Base-by-base conservation (phyloP, 2,888 invertebrate genomes). In the Chalcis sispes region DNA sequence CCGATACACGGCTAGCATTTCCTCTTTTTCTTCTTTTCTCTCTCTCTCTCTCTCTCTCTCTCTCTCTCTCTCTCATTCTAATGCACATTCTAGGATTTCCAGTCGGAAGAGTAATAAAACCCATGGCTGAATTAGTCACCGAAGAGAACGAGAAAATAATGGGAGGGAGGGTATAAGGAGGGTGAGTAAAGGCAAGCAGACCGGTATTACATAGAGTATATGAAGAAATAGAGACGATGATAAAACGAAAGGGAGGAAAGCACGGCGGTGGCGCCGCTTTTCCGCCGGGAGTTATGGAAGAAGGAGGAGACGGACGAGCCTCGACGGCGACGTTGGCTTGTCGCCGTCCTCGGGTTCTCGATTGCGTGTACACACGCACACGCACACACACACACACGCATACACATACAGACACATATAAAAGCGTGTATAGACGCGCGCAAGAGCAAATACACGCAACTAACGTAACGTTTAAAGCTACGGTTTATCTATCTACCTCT, bases 241-340 rank as follows among this genome's bases (percentile, higher is more conserved):
- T n/a, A n/a, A n/a, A n/a, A n/a, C n/a, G n/a, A n/a, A n/a, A n/a
- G n/a, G n/a, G n/a, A n/a, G n/a, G n/a, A n/a, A 2, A 10, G n/a
- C n/a, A n/a, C n/a, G n/a, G n/a, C n/a, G n/a, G n/a, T n/a, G 15
- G 46, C 46, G 46, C 13, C 46, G 46, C 15, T 46, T 15, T 46
- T 46, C 46, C 36, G 36, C 36, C 36, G 36, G 36, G 15, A 10
- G n/a, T 46, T 2, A 32, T 8, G 32, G 8, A 5, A 3, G 46
- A n/a, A 46, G 13, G 46, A 46, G 13, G 32, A 5, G 5, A 8
- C 32, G 32, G 32, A 32, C 32, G 32, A 32, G 32, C 5, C 7
- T 25, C 27, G 29, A 7, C 32, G 56, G 56, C 56, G 29, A n/a
- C 27, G 56, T 56, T 29, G 56, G 27, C 15, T n/a, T n/a, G 56